Base-by-base conservation (phyloP, 2,113 vertebrate genomes). In the Myxocyprinus asiaticus region DNA sequence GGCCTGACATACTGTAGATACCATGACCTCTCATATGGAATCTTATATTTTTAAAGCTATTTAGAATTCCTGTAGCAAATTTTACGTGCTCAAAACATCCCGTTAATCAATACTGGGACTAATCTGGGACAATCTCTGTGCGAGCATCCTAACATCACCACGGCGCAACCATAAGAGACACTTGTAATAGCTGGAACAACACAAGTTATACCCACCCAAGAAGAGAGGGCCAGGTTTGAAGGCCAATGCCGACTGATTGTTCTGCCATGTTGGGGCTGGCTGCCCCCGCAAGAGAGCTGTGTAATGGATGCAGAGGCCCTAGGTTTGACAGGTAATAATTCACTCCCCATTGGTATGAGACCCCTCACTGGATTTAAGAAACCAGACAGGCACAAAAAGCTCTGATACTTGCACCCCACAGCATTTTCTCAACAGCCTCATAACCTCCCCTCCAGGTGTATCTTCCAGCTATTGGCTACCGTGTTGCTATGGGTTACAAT, bases 271-370 rank as follows among this genome's bases (percentile, higher is more conserved):
- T 85, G 83, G 42, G 68, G 79, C 22, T 58, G 84, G 76, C 81
- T 76, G 86, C 82, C 69, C 87, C 85, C 66, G 82, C 71, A 86
- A 90, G 88, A 58, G 85, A 81, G 67, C 67, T 17, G 82, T 84
- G 88, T 92, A 90, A 93, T 92, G 85, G 89, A 92, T 73, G 50
- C 64, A 45, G 79, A 65, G 87, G 84, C 80, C 80, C 74, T 14
- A 1, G 74, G 81, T 70, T 79, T 90, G 91, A 88, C 90, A 89
- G 90, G 91, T 91, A 90, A 92, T 92, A 90, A 92, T 89, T 93
- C 92, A 92, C 87, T 91, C 89, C 88, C 88, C 82, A 75, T 88
- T 87, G 90, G 87, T 89, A 85, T 77, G 44, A 81, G 82, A 88
- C 81, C 86, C 83, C 87, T 81, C 79, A 66, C 81, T 88, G 90